phyloP scores from a whole-genome alignment of 2,113 vertebrate genomes.

The Sceloporus undulatus region DNA sequence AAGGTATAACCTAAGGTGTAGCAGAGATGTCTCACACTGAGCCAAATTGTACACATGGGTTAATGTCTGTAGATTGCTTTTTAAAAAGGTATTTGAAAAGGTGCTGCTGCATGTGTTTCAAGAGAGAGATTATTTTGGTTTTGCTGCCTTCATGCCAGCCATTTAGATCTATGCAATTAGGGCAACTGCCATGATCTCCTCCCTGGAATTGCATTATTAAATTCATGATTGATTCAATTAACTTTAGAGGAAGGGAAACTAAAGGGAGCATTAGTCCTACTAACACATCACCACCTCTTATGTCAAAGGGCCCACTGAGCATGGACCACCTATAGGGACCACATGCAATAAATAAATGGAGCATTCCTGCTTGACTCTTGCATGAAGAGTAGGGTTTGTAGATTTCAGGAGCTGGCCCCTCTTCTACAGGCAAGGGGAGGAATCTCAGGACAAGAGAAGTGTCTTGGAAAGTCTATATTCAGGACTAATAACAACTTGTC shows the following conservation, averaged over 20 bases:
- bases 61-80: not conserved
- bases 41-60: not conserved
- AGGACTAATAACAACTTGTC: too few relatives aligned
- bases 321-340: not conserved
- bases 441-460: too few relatives aligned
- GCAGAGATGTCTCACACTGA: conserved; percentile 29
- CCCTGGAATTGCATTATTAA: conserved; percentile 37
- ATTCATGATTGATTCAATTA: conserved; percentile 44
- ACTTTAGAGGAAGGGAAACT: conserved; percentile 45
- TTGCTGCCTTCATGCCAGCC: too few relatives aligned
- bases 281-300: not conserved
- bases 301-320: not conserved
- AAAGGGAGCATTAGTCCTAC: not conserved
- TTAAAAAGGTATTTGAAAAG: conserved; percentile 32
- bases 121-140: conserved; percentile 27
- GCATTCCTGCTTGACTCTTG: too few relatives aligned
- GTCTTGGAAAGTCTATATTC: too few relatives aligned
- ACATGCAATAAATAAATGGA: too few relatives aligned
- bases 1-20: conserved; percentile 13
- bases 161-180: conserved; percentile 6
- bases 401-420: too few relatives aligned
- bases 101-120: not conserved
- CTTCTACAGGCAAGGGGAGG: too few relatives aligned
- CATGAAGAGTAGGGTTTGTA: too few relatives aligned
- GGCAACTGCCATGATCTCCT: conserved; percentile 16